These are phyloP conservation scores for Hipparchia semele DNA, from an alignment of 2,888 invertebrate species.

Conservation along the genomic window DNA sequence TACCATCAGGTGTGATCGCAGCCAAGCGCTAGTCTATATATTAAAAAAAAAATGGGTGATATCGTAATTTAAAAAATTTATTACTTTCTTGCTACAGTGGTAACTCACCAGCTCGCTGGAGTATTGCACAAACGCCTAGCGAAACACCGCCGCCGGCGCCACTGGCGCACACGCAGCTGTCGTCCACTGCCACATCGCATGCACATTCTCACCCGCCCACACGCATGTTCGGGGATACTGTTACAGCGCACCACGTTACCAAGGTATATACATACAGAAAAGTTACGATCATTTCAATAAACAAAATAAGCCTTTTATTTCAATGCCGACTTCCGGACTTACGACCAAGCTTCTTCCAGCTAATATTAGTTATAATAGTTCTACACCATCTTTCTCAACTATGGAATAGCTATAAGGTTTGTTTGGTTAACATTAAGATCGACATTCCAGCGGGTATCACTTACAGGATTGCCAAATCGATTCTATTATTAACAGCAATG, in stretches of 20 bases:
- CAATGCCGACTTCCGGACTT: neutral
- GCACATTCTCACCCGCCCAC: slow-evolving; percentile 82
- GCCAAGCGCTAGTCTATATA: too few species aligned
- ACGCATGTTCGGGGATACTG: slow-evolving; percentile 89
- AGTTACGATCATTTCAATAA: neutral
- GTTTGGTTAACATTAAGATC: too few species aligned
- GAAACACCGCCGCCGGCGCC: slow-evolving; percentile 76
- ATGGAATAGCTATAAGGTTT: too few species aligned
- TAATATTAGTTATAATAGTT: too few species aligned
- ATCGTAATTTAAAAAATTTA: neutral
- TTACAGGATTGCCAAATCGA: too few species aligned
- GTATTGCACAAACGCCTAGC: slow-evolving; percentile 69
- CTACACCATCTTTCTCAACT: too few species aligned
- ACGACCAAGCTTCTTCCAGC: too few species aligned
- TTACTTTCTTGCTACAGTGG: slow-evolving; percentile 42
- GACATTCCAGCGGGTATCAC: too few species aligned
- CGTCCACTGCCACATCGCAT: slow-evolving; percentile 63
- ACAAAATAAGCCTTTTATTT: neutral
- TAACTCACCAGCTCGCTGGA: slow-evolving; percentile 77
- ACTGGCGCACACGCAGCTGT: slow-evolving; percentile 68
- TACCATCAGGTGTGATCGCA: too few species aligned
- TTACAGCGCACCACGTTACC: slow-evolving; percentile 74
- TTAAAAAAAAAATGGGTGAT: too few species aligned
- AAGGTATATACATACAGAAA: slow-evolving; percentile 57
- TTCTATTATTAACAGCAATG: too few species aligned